phyloP scores from a whole-genome alignment of 2,888 invertebrate genomes.

The Crematogaster levior region DNA sequence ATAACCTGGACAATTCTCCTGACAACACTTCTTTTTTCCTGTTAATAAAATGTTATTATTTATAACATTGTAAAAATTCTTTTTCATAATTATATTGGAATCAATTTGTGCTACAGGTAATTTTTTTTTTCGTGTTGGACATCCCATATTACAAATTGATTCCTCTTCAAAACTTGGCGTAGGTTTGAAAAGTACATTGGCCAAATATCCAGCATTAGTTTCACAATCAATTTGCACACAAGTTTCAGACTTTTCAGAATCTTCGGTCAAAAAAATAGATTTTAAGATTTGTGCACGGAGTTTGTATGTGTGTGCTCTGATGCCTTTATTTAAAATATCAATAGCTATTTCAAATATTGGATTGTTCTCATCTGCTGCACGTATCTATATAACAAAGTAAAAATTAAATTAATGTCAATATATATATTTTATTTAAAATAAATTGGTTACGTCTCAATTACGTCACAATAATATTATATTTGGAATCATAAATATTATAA shows the following conservation, averaged over 20 bases:
- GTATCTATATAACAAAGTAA: too few species aligned
- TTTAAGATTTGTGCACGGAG: neutral
- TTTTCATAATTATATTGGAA: neutral
- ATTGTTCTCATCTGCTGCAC: neutral
- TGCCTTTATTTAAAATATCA: conserved; percentile 4
- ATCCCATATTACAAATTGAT: neutral
- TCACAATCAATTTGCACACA: neutral
- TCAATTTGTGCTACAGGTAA: neutral
- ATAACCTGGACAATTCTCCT: neutral
- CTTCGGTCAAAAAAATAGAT: neutral
- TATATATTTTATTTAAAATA: too few species aligned
- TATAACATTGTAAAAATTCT: neutral
- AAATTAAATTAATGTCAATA: too few species aligned
- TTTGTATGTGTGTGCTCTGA: neutral
- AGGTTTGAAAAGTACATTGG: neutral
- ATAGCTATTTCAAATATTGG: neutral
- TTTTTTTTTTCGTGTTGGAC: neutral
- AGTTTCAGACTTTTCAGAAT: too few species aligned
- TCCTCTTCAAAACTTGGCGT: neutral
- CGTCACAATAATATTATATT: too few species aligned
- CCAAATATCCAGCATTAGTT: conserved; percentile 2
- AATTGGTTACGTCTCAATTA: too few species aligned
- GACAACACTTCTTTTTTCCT: neutral
- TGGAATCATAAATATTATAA: too few species aligned
- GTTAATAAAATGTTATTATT: neutral